Evolutionary conservation across 2,113 vertebrate species (phyloP).

Genomic region (Eidolon helvum): DNA sequence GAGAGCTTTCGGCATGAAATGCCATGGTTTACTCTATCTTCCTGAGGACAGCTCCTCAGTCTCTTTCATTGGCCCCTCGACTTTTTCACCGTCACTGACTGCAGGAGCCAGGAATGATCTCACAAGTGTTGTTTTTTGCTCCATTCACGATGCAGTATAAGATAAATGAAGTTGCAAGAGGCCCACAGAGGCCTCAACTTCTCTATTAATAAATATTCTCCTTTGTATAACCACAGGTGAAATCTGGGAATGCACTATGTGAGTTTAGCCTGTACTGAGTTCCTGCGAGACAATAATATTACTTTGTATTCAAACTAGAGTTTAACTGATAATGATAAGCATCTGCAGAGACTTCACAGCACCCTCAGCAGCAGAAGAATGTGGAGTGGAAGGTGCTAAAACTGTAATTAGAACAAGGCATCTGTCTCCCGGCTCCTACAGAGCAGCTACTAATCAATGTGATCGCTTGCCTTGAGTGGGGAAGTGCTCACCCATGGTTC

Average conservation of each 20-base stretch:
- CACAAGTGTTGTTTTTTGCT: not conserved
- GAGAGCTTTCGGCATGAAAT: not conserved
- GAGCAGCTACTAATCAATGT: slow-evolving; percentile 65
- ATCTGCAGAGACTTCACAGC: slow-evolving; percentile 63
- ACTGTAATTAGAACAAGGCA: slow-evolving; percentile 74
- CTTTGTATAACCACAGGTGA: not conserved
- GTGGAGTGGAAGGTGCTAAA: slow-evolving; percentile 67
- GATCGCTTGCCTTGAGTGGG: slow-evolving; percentile 38
- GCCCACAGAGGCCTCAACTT: not conserved
- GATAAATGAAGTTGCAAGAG: not conserved
- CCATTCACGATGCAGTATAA: not conserved
- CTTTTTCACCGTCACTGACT: not conserved
- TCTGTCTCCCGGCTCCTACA: slow-evolving; percentile 61
- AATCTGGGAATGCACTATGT: not conserved
- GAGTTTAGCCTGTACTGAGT: not conserved
- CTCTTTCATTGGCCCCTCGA: not conserved
- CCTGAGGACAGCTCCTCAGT: accelerated
- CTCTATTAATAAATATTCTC: not conserved
- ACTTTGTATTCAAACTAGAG: slow-evolving; percentile 60
- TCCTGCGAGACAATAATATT: slow-evolving; percentile 19
- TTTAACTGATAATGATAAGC: slow-evolving; percentile 56
- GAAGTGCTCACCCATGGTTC: slow-evolving; percentile 50
- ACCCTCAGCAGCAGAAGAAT: slow-evolving; percentile 61
- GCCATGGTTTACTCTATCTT: not conserved
- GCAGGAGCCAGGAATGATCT: not conserved